Evolutionary conservation across 2,113 vertebrate species (phyloP).

Genomic region (Pardalotus punctatus): DNA sequence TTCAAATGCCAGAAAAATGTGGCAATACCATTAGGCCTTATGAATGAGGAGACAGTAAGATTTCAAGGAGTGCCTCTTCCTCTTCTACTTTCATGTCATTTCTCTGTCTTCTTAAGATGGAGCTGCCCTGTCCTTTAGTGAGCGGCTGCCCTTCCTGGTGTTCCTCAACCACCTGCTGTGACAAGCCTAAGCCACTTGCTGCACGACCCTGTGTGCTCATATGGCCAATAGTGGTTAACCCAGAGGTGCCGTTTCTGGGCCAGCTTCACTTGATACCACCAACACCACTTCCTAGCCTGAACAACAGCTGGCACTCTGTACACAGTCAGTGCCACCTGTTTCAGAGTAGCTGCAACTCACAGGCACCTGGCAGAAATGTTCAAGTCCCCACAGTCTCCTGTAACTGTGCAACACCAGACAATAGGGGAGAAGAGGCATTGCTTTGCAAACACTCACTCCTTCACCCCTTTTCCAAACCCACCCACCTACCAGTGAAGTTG

Average conservation of each 20-base stretch:
- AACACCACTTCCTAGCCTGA: not conserved
- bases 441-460: not conserved
- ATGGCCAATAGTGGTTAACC: not conserved
- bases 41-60: not conserved
- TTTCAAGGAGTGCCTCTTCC: not conserved
- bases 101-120: not conserved
- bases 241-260: not conserved
- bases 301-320: not conserved
- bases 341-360: not conserved
- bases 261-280: not conserved
- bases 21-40: not conserved
- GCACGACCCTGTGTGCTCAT: not conserved
- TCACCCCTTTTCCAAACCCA: not conserved
- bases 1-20: not conserved
- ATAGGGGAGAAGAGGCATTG: rapidly evolving
- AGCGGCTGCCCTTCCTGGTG: not conserved
- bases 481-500: not conserved
- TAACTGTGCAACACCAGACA: not conserved
- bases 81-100: not conserved
- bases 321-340: not conserved
- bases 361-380: not conserved
- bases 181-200: not conserved
- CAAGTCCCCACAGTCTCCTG: not conserved
- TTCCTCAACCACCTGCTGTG: not conserved
- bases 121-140: not conserved